Evolutionary conservation across 2,113 vertebrate species (phyloP).

Genomic region (Clupea harengus): DNA sequence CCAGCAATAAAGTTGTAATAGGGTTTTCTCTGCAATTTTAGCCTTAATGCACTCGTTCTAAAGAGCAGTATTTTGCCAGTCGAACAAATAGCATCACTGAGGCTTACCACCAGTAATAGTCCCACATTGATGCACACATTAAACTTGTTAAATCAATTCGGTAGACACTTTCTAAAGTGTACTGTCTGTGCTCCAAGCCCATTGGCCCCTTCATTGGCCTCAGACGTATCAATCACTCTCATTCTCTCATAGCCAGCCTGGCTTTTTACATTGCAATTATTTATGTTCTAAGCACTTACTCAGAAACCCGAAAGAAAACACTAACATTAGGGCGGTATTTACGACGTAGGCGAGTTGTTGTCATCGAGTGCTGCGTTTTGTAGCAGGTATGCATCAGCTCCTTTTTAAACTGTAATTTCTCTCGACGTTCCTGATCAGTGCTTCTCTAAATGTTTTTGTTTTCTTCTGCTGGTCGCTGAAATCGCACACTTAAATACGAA

Average conservation of each 20-base stretch:
- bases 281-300: constrained; percentile 55
- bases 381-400: constrained; percentile 4
- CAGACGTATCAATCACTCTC: constrained; percentile 76
- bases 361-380: constrained; percentile 17
- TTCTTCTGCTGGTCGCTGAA: not conserved
- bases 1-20: constrained; percentile 97
- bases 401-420: not conserved
- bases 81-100: constrained; percentile 95
- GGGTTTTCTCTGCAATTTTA: constrained; percentile 96
- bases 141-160: constrained; percentile 95
- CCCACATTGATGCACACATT: constrained; percentile 89
- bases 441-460: not conserved
- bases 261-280: constrained; percentile 79
- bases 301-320: constrained; percentile 39
- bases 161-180: constrained; percentile 88
- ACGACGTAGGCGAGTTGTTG: constrained; percentile 34
- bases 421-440: not conserved
- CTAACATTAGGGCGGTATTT: constrained; percentile 49
- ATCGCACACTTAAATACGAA: not conserved
- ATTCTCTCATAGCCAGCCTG: constrained; percentile 77
- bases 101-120: constrained; percentile 93
- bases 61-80: constrained; percentile 92
- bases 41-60: constrained; percentile 95
- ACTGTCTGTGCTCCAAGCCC: constrained; percentile 82
- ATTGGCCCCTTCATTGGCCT: constrained; percentile 69